Base-by-base conservation (phyloP, 2,888 invertebrate species). In the Acronicta aceris region DNA sequence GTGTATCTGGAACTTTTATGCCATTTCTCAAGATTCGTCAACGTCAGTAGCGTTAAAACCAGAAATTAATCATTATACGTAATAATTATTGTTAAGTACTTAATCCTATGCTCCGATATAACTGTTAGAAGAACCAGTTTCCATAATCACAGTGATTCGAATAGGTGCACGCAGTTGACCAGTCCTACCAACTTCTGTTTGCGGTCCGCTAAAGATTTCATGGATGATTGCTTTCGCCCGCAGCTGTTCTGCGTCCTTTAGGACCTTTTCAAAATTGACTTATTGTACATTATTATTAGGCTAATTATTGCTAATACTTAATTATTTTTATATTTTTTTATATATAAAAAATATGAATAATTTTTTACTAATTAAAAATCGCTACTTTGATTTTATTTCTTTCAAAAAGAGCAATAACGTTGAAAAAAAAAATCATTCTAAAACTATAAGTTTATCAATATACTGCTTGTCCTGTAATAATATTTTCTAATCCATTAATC, bases 11-110 rank as follows among this genome's bases (percentile, higher is more conserved):
- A 5, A 17, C 25, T 10, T 45, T 7, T n/a, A 49, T 50, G 15
- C 33, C 12, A 50, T 61, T 59, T 40, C 52, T 40, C 21, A 55
- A 47, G 21, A 33, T 10, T 36, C 49, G 38, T 54, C n/a, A n/a
- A 56, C 43, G 48, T 27, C 63, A 62, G 55, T 57, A 77, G 71
- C 74, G 75, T 79, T 71, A 74, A n/a, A 45, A 36, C 59, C 47
- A 41, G 48, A 74, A 77, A 71, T 74, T 77, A 71, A 81, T 78
- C 71, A 79, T 80, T 81, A 74, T 76, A 76, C 74, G 56, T 83
- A 81, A 81, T 87, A 87, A 87, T 87, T 88, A 84, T 87, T 82
- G 84, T 84, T 84, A 86, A 89, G 81, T 81, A 83, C 84, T 88
- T 89, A 88, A 89, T 88, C 85, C 81, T 81, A 83, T 82, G 78